phyloP scores from a whole-genome alignment of 2,797 vertebrate species.

The Galagoides demidoff region DNA sequence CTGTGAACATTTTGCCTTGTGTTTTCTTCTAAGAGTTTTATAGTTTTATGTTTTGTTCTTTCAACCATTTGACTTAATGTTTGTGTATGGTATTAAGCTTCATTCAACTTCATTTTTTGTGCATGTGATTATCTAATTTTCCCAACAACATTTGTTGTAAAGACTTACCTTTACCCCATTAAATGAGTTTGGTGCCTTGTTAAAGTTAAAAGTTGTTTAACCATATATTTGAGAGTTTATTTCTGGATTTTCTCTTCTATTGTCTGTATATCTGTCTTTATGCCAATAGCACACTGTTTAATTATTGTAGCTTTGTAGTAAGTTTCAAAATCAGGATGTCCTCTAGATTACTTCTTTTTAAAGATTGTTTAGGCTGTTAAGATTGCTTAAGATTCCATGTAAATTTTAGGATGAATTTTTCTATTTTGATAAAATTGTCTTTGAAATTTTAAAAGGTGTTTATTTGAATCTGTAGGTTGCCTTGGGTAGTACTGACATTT shows the following conservation, averaged over 20 bases:
- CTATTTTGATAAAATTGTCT: neutral
- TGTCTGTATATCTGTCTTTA: neutral
- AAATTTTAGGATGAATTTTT: neutral
- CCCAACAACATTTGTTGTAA: neutral
- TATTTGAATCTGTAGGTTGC: neutral
- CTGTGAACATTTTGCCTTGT: neutral
- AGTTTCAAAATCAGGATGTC: neutral
- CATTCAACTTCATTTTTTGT: neutral
- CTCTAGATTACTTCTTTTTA: neutral
- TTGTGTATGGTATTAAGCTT: neutral
- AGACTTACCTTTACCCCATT: neutral
- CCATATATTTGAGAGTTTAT: neutral
- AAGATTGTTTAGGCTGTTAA: neutral
- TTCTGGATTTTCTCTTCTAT: neutral
- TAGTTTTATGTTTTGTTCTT: neutral
- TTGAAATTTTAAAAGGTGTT: neutral
- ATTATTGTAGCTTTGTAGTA: neutral
- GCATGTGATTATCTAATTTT: neutral
- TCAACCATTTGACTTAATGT: neutral
- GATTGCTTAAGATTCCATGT: neutral
- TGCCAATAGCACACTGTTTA: neutral
- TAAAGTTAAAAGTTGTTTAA: neutral
- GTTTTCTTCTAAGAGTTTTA: neutral
- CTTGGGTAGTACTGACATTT: neutral
- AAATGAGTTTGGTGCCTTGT: neutral